A percentile compares a stretch with the other conserved stretches of the same genome.
Conservation (phyloP, 2,797 vertebrate genomes). For the Amniataba percoides region DNA sequence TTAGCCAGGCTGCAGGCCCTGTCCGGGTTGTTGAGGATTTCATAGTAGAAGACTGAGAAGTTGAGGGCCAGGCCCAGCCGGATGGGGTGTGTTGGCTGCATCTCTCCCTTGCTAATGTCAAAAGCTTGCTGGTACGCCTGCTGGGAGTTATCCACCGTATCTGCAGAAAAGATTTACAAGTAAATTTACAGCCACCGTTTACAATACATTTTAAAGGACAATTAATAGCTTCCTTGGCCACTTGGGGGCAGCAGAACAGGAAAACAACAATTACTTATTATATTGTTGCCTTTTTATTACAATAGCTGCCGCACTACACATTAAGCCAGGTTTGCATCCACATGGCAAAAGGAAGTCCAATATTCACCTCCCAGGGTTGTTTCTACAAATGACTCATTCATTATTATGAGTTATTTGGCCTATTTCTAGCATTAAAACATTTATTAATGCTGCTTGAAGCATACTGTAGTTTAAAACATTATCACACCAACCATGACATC, state of each 20-base stretch:
- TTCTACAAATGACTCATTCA: background rate
- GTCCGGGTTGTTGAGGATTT: constrained; percentile 98
- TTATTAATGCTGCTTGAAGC: background rate
- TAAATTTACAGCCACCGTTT: background rate
- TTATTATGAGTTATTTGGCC: background rate
- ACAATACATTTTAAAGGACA: background rate
- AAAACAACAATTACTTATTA: background rate
- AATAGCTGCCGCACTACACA: background rate
- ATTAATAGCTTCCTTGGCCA: background rate
- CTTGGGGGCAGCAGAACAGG: constrained; percentile 7
- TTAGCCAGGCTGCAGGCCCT: constrained; percentile 97
- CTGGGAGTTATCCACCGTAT: constrained; percentile 95
- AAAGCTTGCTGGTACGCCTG: constrained; percentile 97
- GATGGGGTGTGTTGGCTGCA: constrained; percentile 99
- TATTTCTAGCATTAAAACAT: background rate
- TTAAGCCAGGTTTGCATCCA: background rate
- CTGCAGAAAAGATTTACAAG: constrained; percentile 71
- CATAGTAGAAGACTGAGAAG: constrained; percentile 99
- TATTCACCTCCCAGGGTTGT: background rate
- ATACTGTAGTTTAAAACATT: background rate
- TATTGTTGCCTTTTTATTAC: background rate
- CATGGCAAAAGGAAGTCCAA: background rate
- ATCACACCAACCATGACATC: background rate
- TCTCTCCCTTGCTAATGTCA: constrained; percentile 98
- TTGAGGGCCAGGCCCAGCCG: constrained; percentile 98